Evolutionary conservation across 2,888 invertebrate genomes (phyloP).

Genomic region (Brachyopa scutellaris): DNA sequence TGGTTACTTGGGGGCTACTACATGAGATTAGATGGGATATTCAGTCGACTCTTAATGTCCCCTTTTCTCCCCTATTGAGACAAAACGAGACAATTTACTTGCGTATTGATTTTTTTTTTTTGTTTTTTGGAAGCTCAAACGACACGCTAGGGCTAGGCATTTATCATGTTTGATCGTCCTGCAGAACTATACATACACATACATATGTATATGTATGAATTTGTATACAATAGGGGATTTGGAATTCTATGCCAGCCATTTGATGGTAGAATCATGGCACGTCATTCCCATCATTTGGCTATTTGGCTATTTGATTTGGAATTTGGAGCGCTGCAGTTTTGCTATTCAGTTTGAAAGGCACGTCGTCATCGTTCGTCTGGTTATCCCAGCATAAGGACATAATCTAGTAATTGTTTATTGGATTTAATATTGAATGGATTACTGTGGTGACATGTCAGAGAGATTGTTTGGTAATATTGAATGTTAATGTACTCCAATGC

Average conservation of each 20-base stretch:
- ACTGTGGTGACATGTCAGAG: slow-evolving; percentile 52
- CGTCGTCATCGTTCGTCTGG: slow-evolving; percentile 26
- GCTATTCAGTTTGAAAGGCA: slow-evolving; percentile 40
- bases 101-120: slow-evolving; percentile 55
- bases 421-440: slow-evolving; percentile 68
- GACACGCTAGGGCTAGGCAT: slow-evolving; percentile 45
- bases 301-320: slow-evolving; percentile 70
- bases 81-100: slow-evolving; percentile 69
- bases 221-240: slow-evolving; percentile 44
- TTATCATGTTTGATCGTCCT: slow-evolving; percentile 51
- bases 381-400: slow-evolving; percentile 49
- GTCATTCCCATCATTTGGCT: slow-evolving; percentile 63
- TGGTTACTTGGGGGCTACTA: slow-evolving; percentile 62
- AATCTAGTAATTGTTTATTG: slow-evolving; percentile 70
- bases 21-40: slow-evolving; percentile 66
- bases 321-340: slow-evolving; percentile 62
- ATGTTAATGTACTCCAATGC: slow-evolving; percentile 36
- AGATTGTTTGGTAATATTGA: slow-evolving; percentile 16
- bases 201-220: too few relatives aligned
- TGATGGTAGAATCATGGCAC: slow-evolving; percentile 66
- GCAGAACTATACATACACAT: slow-evolving; percentile 6
- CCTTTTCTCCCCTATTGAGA: slow-evolving; percentile 28
- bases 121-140: background rate
- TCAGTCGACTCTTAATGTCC: slow-evolving; percentile 46
- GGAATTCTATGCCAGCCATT: slow-evolving; percentile 56